Evolutionary conservation across 2,113 vertebrate genomes (phyloP).

Genomic region (Ifrita kowaldi): DNA sequence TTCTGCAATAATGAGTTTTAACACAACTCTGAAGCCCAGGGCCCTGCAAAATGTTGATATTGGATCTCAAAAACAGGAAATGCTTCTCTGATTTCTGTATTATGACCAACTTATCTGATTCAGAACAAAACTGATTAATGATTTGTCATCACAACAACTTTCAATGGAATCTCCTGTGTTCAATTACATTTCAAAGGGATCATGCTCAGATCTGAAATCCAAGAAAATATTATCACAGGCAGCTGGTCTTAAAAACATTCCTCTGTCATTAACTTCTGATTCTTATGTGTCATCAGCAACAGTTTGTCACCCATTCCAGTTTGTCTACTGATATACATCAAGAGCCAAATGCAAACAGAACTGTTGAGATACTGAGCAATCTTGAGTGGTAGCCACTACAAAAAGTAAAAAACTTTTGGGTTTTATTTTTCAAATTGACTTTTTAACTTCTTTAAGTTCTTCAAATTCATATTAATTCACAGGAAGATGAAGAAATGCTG

Average conservation of each 20-base stretch:
- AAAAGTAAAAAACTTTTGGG: accelerated
- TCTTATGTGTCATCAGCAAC: neutral
- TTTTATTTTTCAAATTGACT: neutral
- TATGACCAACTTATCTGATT: neutral
- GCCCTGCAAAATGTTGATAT: neutral
- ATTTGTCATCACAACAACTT: neutral
- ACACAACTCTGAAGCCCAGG: neutral
- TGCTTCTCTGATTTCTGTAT: neutral
- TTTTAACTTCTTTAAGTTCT: neutral
- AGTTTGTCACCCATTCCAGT: neutral
- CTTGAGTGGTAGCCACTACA: neutral
- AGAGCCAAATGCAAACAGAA: neutral
- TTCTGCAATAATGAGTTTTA: neutral
- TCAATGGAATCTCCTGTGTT: neutral
- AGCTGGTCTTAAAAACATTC: neutral
- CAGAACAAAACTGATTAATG: neutral
- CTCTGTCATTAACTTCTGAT: neutral
- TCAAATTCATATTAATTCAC: neutral
- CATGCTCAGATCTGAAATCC: neutral
- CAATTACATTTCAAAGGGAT: neutral
- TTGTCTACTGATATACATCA: accelerated
- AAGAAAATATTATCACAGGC: neutral
- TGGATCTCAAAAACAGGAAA: neutral
- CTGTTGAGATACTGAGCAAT: neutral
- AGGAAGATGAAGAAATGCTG: neutral